Evolutionary conservation across 2,797 vertebrate genomes (phyloP), one percentile per base, ranked within the genome.

Genomic region (Galagoides demidoff): DNA sequence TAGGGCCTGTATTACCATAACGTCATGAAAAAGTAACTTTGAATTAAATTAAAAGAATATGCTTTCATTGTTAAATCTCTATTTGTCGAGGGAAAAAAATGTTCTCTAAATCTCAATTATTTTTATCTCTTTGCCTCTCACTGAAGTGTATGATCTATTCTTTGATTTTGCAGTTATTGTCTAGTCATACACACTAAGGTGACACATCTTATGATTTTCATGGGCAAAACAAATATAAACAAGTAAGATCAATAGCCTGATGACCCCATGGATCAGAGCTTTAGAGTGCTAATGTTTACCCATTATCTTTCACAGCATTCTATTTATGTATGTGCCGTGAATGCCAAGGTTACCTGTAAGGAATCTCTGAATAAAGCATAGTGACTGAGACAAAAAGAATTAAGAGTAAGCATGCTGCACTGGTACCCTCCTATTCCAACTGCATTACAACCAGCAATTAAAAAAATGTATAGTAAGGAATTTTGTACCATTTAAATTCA

Each of bases 31-130:
- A 97, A 97, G 86, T 96, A 95, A 93, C 86, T 89, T 83, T 92
- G 94, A 98, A 98, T 95, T 91, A 73, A 97, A 96, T 73, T 96
- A 96, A 96, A 97, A 74, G 22, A 96, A 89, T 98, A 95, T 97
- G 87, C 82, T 95, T 98, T 97, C 79, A 78, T 73, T 98, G 49
- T 97, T 96, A 97, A 95, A 92, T 97, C 82, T 97, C 95, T 52
- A 59, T 94, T 96, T 90, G 63, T 95, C 95, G 92, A 82, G 64
- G 92, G 85, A 81, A 93, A 95, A 95, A 85, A 92, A 95, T 92
- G 61, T 95, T 96, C 22, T 93, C 78, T 88, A 90, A 98, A 96
- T 68, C 29, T 88, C 39, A 97, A 2, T 96, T 64, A 92, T 97
- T 97, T 97, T 95, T 79, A 95, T 97, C 81, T 96, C 52, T 96